Percentiles rank a stretch among this genome's conserved stretches.
phyloP scores from a whole-genome alignment of 2,113 vertebrate genomes.

The Phaetusa simplex region DNA sequence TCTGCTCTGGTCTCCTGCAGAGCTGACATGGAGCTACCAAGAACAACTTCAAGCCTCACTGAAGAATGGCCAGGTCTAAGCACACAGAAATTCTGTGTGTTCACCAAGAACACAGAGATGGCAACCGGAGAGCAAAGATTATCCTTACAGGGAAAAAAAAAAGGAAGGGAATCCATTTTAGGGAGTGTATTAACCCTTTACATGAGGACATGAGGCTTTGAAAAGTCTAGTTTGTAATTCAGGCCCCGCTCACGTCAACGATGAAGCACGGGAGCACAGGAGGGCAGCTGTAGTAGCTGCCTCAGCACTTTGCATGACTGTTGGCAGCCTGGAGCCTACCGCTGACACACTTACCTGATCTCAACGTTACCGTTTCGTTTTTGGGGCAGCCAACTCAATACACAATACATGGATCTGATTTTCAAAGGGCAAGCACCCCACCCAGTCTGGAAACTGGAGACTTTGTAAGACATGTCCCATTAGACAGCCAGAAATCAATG shows the following conservation, averaged over 20 bases:
- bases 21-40: background rate
- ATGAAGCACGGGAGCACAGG: rapidly evolving
- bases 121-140: background rate
- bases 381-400: background rate
- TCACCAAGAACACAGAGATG: background rate
- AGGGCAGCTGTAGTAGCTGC: background rate
- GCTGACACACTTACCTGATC: background rate
- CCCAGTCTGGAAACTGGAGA: slow-evolving; percentile 43
- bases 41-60: background rate
- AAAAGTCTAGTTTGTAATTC: background rate
- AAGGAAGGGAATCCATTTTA: background rate
- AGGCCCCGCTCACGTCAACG: background rate
- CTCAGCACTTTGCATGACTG: background rate
- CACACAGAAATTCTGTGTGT: background rate
- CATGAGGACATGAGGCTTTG: background rate
- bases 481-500: slow-evolving; percentile 45
- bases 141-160: background rate
- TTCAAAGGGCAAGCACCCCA: slow-evolving; percentile 29
- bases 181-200: background rate
- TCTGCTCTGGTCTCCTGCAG: background rate
- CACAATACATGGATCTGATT: background rate
- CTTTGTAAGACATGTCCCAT: background rate
- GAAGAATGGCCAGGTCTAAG: background rate
- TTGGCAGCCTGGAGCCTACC: background rate
- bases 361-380: background rate